Percentiles rank a stretch among this genome's conserved stretches.
phyloP scores from a whole-genome alignment of 2,888 invertebrate species.

The Drosophila borealis region DNA sequence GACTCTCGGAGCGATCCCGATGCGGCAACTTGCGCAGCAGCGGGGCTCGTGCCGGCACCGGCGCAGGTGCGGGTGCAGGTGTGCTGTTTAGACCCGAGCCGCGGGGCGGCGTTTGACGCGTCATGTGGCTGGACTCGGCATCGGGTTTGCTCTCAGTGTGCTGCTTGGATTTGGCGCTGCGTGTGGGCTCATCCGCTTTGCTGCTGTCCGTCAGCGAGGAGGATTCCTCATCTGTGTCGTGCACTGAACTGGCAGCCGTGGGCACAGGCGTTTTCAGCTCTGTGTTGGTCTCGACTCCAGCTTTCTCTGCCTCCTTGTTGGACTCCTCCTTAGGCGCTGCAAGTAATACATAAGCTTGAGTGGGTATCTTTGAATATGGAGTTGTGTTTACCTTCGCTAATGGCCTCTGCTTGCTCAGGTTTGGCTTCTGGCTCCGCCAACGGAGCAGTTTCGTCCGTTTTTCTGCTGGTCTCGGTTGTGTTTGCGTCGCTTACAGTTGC shows the following conservation, averaged over 20 bases:
- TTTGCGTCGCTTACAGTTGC: constrained; percentile 1
- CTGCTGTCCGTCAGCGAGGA: constrained; percentile 78
- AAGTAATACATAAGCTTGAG: neutral
- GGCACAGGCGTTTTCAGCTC: constrained; percentile 32
- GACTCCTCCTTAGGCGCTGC: constrained; percentile 32
- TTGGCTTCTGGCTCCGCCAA: constrained; percentile 2
- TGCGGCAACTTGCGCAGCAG: constrained; percentile 84
- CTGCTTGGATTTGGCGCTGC: constrained; percentile 35
- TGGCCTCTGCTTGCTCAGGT: constrained; percentile 6
- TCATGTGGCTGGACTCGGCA: constrained; percentile 24
- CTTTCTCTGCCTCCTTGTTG: constrained; percentile 35
- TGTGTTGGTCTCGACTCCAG: neutral
- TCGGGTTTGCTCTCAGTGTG: constrained; percentile 29
- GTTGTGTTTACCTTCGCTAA: constrained; percentile 32
- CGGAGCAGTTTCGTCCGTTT: constrained; percentile 2
- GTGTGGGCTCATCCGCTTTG: constrained; percentile 65
- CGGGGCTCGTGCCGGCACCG: constrained; percentile 68
- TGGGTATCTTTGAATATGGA: neutral
- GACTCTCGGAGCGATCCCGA: constrained; percentile 86
- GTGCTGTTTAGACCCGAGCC: constrained; percentile 32
- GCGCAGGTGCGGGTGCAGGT: constrained; percentile 45
- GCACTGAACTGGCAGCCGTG: constrained; percentile 53
- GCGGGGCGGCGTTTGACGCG: constrained; percentile 34
- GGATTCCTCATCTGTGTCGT: constrained; percentile 78
- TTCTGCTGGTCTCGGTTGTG: constrained; percentile 15